Conservation (phyloP, 2,113 vertebrate species). For the Clarias magur region DNA sequence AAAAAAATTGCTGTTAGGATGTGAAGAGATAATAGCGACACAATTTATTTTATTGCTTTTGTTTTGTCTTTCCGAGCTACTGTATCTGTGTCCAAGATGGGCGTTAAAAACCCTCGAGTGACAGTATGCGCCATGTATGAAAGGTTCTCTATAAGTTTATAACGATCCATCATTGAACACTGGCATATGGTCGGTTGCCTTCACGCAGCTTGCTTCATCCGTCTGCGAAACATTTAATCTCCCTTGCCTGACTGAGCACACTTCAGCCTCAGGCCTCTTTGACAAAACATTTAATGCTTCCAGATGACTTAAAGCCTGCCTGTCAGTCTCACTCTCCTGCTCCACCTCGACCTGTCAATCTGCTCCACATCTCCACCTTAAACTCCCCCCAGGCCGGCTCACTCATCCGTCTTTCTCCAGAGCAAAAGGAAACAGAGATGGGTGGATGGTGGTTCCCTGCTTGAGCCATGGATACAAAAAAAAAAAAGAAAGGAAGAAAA, state of each 20-base stretch:
- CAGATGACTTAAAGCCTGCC: conserved; percentile 42
- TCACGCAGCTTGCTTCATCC: conserved; percentile 3
- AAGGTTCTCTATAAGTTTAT: neutral
- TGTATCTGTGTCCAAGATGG: neutral
- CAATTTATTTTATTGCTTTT: neutral
- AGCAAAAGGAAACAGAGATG: conserved; percentile 9
- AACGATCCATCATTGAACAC: neutral
- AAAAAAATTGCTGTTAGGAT: neutral
- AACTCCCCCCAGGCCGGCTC: conserved; percentile 10
- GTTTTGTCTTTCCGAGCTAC: neutral
- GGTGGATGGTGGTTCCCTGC: neutral
- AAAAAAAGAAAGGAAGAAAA: conserved; percentile 3
- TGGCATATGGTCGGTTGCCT: conserved; percentile 7
- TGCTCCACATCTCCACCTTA: conserved; percentile 22
- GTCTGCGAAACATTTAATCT: conserved; percentile 37
- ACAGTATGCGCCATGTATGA: neutral
- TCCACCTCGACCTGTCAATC: conserved; percentile 38
- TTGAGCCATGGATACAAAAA: neutral
- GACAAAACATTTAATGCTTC: conserved; percentile 35
- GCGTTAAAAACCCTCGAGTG: neutral
- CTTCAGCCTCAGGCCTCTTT: conserved; percentile 26
- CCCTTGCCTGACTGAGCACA: conserved; percentile 29
- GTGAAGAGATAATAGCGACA: neutral
- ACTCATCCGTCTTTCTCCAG: conserved; percentile 4
- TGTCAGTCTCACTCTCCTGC: conserved; percentile 38